Conservation (phyloP, 2,797 vertebrate species). For the Phaenicophaeus curvirostris region DNA sequence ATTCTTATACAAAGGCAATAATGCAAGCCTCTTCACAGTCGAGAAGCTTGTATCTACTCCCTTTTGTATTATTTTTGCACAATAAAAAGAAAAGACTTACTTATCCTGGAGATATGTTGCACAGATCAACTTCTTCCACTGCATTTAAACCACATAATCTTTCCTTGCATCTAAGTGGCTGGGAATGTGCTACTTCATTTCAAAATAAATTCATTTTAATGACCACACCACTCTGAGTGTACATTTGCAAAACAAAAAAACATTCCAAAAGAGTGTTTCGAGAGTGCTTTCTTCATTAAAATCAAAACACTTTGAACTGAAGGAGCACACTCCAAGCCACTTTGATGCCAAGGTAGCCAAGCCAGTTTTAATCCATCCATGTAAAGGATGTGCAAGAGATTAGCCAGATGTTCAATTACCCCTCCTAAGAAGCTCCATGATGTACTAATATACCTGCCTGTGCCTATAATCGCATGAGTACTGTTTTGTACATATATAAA, state of each 20-base stretch:
- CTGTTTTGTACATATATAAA: neutral
- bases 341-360: constrained; percentile 40
- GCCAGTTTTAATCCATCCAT: neutral
- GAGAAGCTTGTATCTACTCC: neutral
- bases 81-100: neutral
- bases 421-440: neutral
- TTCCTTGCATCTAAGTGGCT: neutral
- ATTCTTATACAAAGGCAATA: neutral
- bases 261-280: neutral
- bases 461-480: neutral
- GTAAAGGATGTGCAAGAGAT: neutral
- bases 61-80: neutral
- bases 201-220: constrained; percentile 51
- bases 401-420: constrained; percentile 32
- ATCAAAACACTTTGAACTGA: constrained; percentile 31
- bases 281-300: constrained; percentile 45
- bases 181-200: constrained; percentile 15
- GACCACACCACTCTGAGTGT: neutral
- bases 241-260: constrained; percentile 38
- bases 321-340: neutral
- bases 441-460: neutral
- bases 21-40: neutral
- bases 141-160: neutral
- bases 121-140: neutral
- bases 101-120: neutral